These are phyloP conservation scores for Drosophila serrata DNA, from an alignment of 1,140 invertebrate species.

Conservation along the genomic window DNA sequence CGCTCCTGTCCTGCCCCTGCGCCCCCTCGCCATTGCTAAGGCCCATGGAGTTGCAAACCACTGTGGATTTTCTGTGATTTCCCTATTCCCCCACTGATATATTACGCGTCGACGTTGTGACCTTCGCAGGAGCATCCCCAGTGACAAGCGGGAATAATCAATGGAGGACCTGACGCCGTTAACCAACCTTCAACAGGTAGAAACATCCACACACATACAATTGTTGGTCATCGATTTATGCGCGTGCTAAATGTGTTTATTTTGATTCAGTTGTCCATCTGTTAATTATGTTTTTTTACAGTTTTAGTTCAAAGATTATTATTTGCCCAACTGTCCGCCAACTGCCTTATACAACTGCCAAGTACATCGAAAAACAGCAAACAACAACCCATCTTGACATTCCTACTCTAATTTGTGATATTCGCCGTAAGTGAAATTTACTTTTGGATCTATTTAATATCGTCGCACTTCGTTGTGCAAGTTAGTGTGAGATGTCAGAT, in stretches of 20 bases:
- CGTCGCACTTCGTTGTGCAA: constrained; percentile 20
- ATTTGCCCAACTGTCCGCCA: constrained; percentile 35
- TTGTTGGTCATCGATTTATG: constrained; percentile 14
- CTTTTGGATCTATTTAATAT: constrained; percentile 6
- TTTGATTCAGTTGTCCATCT: constrained; percentile 31
- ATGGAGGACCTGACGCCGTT: constrained; percentile 82
- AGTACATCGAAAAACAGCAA: constrained; percentile 16
- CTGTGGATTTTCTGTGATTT: constrained; percentile 19
- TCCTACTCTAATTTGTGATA: constrained; percentile 35
- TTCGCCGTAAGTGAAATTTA: constrained; percentile 30
- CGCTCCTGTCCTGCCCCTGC: constrained; percentile 2
- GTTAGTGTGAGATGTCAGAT: constrained; percentile 18
- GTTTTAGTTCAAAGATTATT: constrained; percentile 67
- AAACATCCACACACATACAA: constrained; percentile 15
- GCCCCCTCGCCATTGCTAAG: background rate
- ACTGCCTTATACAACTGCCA: constrained; percentile 12
- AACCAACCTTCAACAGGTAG: constrained; percentile 82
- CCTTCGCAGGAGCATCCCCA: constrained; percentile 59
- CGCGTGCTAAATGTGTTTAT: constrained; percentile 25
- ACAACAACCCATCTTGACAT: constrained; percentile 18
- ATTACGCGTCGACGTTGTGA: constrained; percentile 42
- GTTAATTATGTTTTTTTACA: constrained; percentile 62
- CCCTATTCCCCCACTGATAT: constrained; percentile 17
- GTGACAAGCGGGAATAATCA: constrained; percentile 66
- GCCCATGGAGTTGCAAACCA: constrained; percentile 13